Conservation (phyloP, 2,888 invertebrate genomes). For the Chrysolina oricalcia region DNA sequence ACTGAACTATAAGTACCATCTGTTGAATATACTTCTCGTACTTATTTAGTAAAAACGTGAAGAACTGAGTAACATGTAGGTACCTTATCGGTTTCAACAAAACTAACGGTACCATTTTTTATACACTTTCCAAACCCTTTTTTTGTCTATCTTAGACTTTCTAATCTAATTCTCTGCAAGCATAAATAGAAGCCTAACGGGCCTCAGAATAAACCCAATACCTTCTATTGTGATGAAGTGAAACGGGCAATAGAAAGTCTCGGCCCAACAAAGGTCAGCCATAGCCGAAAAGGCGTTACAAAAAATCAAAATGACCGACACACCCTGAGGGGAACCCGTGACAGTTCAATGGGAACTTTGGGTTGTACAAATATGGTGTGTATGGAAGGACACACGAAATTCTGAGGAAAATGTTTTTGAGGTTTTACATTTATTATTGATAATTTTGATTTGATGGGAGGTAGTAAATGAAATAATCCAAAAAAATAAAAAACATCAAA, state of each 20-base stretch:
- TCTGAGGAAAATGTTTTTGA: neutral
- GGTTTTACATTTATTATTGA: too few relatives aligned
- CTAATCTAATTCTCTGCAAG: constrained; percentile 23
- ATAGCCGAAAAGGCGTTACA: constrained; percentile 62
- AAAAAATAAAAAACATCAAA: too few relatives aligned
- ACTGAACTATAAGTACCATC: neutral
- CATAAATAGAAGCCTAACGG: neutral
- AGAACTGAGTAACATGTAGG: neutral
- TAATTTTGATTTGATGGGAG: too few relatives aligned
- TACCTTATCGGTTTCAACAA: neutral
- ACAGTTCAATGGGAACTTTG: neutral
- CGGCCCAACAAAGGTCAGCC: constrained; percentile 50
- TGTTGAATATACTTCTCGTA: neutral
- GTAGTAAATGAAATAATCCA: too few relatives aligned
- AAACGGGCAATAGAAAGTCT: constrained; percentile 55
- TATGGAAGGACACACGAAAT: neutral
- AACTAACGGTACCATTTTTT: constrained; percentile 8
- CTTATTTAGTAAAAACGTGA: neutral
- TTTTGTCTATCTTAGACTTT: constrained; percentile 33
- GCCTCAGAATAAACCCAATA: neutral
- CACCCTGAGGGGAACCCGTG: neutral
- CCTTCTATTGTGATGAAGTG: constrained; percentile 50
- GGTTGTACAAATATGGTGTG: too few relatives aligned
- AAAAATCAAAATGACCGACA: constrained; percentile 49
- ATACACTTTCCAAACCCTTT: constrained; percentile 4